Evolutionary conservation across 2,113 vertebrate species (phyloP), one percentile per base, ranked within the genome.

Genomic region (Prionailurus bengalensis): DNA sequence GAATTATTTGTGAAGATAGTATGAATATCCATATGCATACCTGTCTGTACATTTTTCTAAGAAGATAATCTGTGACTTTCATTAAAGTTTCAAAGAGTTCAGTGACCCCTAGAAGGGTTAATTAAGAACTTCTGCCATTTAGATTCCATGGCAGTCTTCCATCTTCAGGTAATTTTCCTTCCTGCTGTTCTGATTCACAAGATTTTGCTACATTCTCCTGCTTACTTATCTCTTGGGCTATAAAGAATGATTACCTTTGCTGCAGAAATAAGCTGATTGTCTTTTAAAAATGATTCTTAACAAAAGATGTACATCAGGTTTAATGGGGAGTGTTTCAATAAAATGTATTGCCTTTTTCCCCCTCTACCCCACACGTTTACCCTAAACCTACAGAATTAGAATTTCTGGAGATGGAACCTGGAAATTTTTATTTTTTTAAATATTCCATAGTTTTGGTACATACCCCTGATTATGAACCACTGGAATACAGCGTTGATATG

Each of bases 221-320:
- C 70, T 65, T 85, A 31, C 29, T 91, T 97, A 45, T 80, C 79
- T 87, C 74, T 92, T 90, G 84, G 84, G 39, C 63, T 78, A 76
- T 90, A 31, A 96, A 86, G 61, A 92, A 4, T 89, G 82, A 86
- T 97, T 89, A 81, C n/a, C 11, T 76, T 21, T 94, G 63, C 31
- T 88, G 48, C 15, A 92, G 73, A 95, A 93, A 96, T 96, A 94
- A 29, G 73, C 42, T 91, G 81, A 80, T 87, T 83, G 3, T 42
- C 91, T 96, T 96, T 87, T 95, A 90, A 13, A 92, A 89, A 66
- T 92, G 48, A 94, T 87, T 89, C 39, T 92, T 97, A 87, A 89
- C 21, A 65, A 89, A 97, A 94, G 11, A 58, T 91, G 2, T 70
- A 65, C 9, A 76, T 81, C 36, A 85, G 45, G 84, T 91, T 94